Conservation (phyloP, 1,140 invertebrate species). For the Palaemon carinicauda region DNA sequence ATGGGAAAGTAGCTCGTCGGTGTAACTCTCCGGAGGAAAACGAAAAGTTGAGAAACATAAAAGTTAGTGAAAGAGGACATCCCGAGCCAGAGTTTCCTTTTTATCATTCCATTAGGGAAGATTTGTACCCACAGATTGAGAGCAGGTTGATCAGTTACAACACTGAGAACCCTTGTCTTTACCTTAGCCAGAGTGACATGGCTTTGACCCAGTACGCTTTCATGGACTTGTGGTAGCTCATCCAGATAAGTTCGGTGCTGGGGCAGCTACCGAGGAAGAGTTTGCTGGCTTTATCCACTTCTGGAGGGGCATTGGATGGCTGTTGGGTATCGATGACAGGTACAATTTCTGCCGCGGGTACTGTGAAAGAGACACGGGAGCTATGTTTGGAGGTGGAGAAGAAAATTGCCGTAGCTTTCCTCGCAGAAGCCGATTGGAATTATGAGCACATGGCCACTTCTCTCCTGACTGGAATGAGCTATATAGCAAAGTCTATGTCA, state of each 20-base stretch:
- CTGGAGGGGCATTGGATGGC: conserved; percentile 64
- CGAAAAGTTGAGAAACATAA: background rate
- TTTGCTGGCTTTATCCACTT: conserved; percentile 65
- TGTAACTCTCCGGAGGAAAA: background rate
- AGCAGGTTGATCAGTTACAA: background rate
- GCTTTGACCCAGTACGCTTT: conserved; percentile 64
- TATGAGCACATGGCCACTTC: background rate
- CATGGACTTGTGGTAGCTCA: conserved; percentile 62
- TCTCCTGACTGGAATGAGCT: background rate
- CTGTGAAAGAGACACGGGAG: background rate
- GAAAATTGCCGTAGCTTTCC: background rate
- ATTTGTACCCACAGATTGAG: background rate
- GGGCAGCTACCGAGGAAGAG: conserved; percentile 57
- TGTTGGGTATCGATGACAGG: conserved; percentile 64
- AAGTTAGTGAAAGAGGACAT: background rate
- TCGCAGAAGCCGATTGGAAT: background rate
- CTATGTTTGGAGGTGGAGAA: background rate
- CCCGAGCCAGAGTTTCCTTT: background rate
- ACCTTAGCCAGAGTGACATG: conserved; percentile 64
- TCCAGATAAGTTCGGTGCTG: conserved; percentile 62
- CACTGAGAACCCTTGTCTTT: conserved; percentile 51
- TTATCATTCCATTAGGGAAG: background rate
- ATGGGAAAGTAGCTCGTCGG: conserved; percentile 52
- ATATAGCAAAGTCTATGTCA: background rate
- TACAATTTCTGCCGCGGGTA: conserved; percentile 62